phyloP scores from a whole-genome alignment of 1,140 invertebrate genomes.

The Matsumurasca onukii region DNA sequence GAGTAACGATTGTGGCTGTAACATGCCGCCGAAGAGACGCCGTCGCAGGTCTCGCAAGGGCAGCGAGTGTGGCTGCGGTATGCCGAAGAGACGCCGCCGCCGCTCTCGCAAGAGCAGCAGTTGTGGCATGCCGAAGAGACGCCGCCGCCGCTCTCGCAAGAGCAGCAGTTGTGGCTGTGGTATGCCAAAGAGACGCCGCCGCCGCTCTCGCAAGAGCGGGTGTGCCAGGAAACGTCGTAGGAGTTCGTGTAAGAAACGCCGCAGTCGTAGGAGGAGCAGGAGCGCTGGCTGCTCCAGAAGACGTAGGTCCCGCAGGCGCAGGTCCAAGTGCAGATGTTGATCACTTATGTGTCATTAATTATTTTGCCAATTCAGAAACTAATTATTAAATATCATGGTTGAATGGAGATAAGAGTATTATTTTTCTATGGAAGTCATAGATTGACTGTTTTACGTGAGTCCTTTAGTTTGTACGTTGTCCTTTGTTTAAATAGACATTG shows the following conservation, averaged over 20 bases:
- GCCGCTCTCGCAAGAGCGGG: too few species aligned
- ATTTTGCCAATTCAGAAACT: too few species aligned
- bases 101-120: not conserved
- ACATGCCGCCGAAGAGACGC: not conserved
- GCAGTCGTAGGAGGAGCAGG: not conserved
- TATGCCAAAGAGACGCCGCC: too few species aligned
- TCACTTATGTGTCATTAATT: too few species aligned
- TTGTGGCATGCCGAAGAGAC: not conserved
- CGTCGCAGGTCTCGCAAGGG: not conserved
- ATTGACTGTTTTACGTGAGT: too few species aligned
- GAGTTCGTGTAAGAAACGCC: too few species aligned
- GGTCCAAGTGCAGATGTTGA: constrained; percentile 2
- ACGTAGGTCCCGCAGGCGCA: not conserved
- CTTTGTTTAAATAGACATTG: too few species aligned
- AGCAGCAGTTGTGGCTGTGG: not conserved
- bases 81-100: not conserved
- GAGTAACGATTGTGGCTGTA: not conserved
- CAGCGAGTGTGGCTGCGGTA: not conserved
- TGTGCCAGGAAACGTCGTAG: too few species aligned
- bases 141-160: not conserved
- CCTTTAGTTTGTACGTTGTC: too few species aligned
- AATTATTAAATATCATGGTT: too few species aligned
- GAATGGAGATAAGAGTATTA: too few species aligned
- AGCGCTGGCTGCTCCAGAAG: not conserved
- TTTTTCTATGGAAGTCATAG: too few species aligned